Conservation (phyloP, 2,797 vertebrate genomes). For the Crenuchus spilurus region DNA sequence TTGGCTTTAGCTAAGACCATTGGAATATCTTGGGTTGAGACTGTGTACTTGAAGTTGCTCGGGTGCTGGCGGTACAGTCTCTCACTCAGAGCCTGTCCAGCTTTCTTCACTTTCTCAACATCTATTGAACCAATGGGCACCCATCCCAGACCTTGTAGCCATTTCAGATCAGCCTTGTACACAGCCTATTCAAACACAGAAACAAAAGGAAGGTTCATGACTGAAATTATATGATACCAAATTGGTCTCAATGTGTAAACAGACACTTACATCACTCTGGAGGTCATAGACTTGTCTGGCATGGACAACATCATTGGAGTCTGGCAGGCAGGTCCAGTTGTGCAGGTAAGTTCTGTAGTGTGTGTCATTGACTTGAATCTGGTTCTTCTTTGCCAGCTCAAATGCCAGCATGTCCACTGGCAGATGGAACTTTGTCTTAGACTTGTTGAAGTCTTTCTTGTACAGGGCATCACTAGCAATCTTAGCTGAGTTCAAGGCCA, state of each 20-base stretch:
- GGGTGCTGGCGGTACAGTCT: constrained; percentile 81
- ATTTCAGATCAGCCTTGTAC: constrained; percentile 86
- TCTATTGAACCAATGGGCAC: constrained; percentile 85
- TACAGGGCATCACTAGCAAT: constrained; percentile 86
- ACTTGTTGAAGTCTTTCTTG: constrained; percentile 86
- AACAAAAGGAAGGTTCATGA: background rate
- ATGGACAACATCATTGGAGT: constrained; percentile 84
- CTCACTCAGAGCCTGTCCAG: constrained; percentile 84
- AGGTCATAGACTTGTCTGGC: constrained; percentile 80
- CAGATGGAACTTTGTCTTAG: constrained; percentile 86
- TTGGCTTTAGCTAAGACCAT: constrained; percentile 85
- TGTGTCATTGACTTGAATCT: constrained; percentile 82
- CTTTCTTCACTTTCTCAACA: constrained; percentile 83
- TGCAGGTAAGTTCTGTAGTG: constrained; percentile 86
- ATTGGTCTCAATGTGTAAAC: constrained; percentile 75
- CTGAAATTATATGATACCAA: background rate
- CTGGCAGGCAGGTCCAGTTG: constrained; percentile 88
- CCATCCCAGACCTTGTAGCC: constrained; percentile 85
- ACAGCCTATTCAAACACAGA: background rate
- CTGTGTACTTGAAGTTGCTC: constrained; percentile 78
- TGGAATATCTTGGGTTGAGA: constrained; percentile 78
- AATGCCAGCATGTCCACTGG: constrained; percentile 87
- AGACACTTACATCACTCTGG: constrained; percentile 76
- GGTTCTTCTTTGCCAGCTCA: constrained; percentile 86
- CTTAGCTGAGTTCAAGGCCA: constrained; percentile 84